Evolutionary conservation across 2,797 vertebrate genomes (phyloP).

Genomic region (Atherinosoma microstoma): DNA sequence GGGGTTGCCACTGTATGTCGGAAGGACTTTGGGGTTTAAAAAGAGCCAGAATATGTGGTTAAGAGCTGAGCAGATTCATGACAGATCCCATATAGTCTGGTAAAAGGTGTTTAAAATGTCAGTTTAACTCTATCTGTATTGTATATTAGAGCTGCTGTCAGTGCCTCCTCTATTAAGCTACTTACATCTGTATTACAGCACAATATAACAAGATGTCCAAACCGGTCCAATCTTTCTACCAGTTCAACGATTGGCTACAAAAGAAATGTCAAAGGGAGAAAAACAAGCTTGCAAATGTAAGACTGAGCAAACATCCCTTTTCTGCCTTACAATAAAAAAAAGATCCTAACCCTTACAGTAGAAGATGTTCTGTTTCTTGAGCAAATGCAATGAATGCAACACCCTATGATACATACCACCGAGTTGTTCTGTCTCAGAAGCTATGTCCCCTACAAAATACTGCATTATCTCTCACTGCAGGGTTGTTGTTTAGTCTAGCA

Average conservation of each 20-base stretch:
- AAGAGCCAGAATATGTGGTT: constrained; percentile 35
- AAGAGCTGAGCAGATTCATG: constrained; percentile 17
- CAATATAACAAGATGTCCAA: neutral
- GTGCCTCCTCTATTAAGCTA: neutral
- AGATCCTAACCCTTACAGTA: neutral
- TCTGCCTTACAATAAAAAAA: constrained; percentile 8
- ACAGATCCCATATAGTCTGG: constrained; percentile 8
- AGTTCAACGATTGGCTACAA: neutral
- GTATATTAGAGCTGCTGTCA: neutral
- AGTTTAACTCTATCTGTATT: neutral
- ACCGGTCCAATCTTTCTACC: neutral
- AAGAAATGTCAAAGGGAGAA: neutral
- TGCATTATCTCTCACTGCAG: constrained; percentile 18
- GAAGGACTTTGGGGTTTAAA: constrained; percentile 46
- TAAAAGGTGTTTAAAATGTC: constrained; percentile 11
- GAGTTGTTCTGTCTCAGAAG: constrained; percentile 33
- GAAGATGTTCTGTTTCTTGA: constrained; percentile 4
- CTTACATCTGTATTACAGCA: neutral
- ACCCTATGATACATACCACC: constrained; percentile 14
- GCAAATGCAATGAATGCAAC: neutral
- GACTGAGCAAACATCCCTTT: constrained; percentile 1
- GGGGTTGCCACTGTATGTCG: constrained; percentile 2
- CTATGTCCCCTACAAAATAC: constrained; percentile 29
- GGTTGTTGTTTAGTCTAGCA: constrained; percentile 26
- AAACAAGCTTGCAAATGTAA: neutral